Evolutionary conservation across 2,113 vertebrate genomes (phyloP), one percentile per base, ranked within the genome.

Genomic region (Chamaea fasciata): DNA sequence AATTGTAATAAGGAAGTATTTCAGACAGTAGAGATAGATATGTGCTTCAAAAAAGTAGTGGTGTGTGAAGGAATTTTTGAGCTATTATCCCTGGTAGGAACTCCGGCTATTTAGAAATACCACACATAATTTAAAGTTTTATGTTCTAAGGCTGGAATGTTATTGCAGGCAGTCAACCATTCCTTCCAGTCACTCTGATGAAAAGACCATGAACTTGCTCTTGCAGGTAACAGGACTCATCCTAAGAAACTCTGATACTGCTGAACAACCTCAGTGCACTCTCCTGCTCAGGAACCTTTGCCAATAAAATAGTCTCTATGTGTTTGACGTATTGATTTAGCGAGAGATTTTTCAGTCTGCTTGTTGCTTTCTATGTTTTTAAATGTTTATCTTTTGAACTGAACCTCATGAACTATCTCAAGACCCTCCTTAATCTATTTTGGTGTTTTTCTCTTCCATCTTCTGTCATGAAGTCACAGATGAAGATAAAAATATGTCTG

Each of bases 51-150:
- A 53, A 60, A 87, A 78, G 60, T 75, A 69, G 47, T 79, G 60
- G 22, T 78, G 20, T 60, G 63, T 92, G 52, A 95, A 92, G 59
- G 68, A 95, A 91, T 94, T 85, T 21, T 70, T 85, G 30, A 56
- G 62, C 55, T 87, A 2, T 60, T 94, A 76, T 59, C 87, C 68
- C 23, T 83, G 42, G 26, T n/a, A 91, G 30, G 53, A 87, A 64
- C 49, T 57, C 35, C 17, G 33, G 50, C 41, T 94, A 59, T 89
- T 89, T 91, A 95, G 82, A 95, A 92, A 95, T 85, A 41, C 75
- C 77, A 49, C 65, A 70, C 75, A 35, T 92, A 70, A 73, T 68
- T 80, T 41, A 60, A 87, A 92, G 33, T 65, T 91, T 91, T 92
- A 35, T 76, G 56, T 69, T 95, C 89, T 63, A 70, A 94, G 73